A percentile compares a stretch with the other conserved stretches of the same genome.
Conservation (phyloP, 1,140 invertebrate genomes). For the Melipona quadrifasciata region DNA sequence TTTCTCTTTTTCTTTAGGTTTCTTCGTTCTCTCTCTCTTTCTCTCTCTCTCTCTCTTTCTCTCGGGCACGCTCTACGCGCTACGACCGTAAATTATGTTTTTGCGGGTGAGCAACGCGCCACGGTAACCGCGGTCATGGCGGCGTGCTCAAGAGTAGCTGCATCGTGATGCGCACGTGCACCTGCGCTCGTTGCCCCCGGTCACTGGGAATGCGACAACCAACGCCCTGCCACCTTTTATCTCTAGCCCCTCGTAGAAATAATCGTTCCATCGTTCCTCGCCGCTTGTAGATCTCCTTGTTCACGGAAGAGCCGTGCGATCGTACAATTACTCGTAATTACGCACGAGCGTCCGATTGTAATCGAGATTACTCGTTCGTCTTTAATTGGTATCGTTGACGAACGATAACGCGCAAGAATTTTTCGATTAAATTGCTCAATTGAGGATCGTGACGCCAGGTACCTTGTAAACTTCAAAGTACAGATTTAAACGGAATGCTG, state of each 20-base stretch:
- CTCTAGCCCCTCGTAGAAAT: neutral
- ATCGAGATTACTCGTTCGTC: too few relatives aligned
- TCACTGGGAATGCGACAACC: conserved; percentile 56
- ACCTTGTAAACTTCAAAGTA: too few relatives aligned
- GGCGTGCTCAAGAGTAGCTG: conserved; percentile 31
- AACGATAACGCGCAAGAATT: too few relatives aligned
- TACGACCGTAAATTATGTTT: conserved; percentile 76
- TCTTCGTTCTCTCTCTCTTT: neutral
- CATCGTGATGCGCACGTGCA: conserved; percentile 53
- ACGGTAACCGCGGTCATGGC: conserved; percentile 46
- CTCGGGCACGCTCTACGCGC: conserved; percentile 4
- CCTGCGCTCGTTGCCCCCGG: conserved; percentile 39
- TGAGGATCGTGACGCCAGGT: too few relatives aligned
- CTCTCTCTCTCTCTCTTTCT: neutral
- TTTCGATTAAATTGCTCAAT: too few relatives aligned
- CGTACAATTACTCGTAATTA: neutral
- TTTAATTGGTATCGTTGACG: too few relatives aligned
- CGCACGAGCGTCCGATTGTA: neutral
- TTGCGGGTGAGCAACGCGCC: conserved; percentile 57
- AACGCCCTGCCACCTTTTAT: conserved; percentile 44
- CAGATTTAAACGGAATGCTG: too few relatives aligned
- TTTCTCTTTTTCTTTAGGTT: neutral
- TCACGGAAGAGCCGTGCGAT: neutral
- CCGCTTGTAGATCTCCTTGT: neutral
- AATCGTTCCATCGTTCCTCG: accelerated